phyloP scores from a whole-genome alignment of 2,888 invertebrate genomes.

The Orthonevra nobilis region DNA sequence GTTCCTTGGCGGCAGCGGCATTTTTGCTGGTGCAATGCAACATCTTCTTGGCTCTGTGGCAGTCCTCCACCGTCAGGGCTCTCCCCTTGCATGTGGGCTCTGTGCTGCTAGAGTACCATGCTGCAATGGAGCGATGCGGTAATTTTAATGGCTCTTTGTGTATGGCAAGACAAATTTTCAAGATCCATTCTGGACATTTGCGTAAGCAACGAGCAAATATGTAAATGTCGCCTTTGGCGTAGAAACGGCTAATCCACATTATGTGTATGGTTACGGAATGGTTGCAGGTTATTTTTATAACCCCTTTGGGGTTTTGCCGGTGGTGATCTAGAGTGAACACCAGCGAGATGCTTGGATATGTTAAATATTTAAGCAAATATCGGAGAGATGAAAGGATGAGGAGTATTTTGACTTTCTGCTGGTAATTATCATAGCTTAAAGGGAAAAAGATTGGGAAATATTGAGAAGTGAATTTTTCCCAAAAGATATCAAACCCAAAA shows the following conservation, averaged over 20 bases:
- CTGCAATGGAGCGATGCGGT: constrained; percentile 20
- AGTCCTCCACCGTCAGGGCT: not conserved
- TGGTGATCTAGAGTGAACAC: constrained; percentile 17
- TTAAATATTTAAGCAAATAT: constrained; percentile 27
- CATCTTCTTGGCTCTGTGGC: not conserved
- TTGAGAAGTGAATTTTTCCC: too few species aligned
- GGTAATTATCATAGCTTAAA: too few species aligned
- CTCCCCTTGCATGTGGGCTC: constrained; percentile 15
- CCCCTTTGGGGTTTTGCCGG: constrained; percentile 19
- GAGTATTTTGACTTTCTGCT: too few species aligned
- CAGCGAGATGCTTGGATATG: not conserved
- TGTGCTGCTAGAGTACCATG: not conserved
- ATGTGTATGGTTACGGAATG: constrained; percentile 14
- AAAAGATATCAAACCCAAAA: too few species aligned
- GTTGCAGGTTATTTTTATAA: constrained; percentile 39
- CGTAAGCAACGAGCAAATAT: constrained; percentile 44
- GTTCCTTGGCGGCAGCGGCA: constrained; percentile 55
- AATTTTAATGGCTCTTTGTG: constrained; percentile 53
- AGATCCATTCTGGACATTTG: constrained; percentile 49
- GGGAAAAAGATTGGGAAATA: too few species aligned
- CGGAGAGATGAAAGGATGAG: constrained; percentile 14
- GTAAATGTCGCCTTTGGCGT: constrained; percentile 32
- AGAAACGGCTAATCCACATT: constrained; percentile 10
- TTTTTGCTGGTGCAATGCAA: constrained; percentile 39
- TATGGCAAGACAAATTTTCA: constrained; percentile 42